Conservation (phyloP, 2,113 vertebrate species). For the Brachionichthys hirsutus region DNA sequence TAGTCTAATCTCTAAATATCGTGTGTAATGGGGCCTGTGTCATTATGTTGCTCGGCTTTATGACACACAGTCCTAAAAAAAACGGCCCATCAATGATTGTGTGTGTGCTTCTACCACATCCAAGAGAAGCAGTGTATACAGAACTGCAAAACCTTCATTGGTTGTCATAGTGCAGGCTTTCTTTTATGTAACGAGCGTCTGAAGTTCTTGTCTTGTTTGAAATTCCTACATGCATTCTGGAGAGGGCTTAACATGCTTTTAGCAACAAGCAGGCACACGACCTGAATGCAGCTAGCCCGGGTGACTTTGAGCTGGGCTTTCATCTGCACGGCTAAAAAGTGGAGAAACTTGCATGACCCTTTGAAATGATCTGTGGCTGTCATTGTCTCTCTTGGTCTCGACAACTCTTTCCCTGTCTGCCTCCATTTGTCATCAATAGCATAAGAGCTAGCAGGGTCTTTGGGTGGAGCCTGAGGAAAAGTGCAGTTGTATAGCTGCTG, state of each 20-base stretch:
- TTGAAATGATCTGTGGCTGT: conserved; percentile 35
- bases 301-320: neutral
- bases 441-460: conserved; percentile 73
- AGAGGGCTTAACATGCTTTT: conserved; percentile 10
- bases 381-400: conserved; percentile 30
- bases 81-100: conserved; percentile 13
- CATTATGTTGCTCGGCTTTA: conserved; percentile 61
- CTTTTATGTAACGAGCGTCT: conserved; percentile 51
- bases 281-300: neutral
- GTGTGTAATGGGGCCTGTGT: conserved; percentile 63
- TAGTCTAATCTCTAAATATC: conserved; percentile 72
- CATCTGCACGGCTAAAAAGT: neutral
- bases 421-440: conserved; percentile 79
- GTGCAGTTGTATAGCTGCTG: too few relatives aligned
- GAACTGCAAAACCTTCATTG: conserved; percentile 33
- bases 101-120: conserved; percentile 47
- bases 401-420: conserved; percentile 23
- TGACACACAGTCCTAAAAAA: conserved; percentile 51
- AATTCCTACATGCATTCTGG: conserved; percentile 14
- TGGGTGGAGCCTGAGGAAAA: too few relatives aligned
- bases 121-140: conserved; percentile 23
- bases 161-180: conserved; percentile 15
- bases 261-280: neutral
- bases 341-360: conserved; percentile 3
- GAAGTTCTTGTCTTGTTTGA: conserved; percentile 47